Evolutionary conservation across 2,797 vertebrate species (phyloP).

Genomic region (Sebastes miniatus): DNA sequence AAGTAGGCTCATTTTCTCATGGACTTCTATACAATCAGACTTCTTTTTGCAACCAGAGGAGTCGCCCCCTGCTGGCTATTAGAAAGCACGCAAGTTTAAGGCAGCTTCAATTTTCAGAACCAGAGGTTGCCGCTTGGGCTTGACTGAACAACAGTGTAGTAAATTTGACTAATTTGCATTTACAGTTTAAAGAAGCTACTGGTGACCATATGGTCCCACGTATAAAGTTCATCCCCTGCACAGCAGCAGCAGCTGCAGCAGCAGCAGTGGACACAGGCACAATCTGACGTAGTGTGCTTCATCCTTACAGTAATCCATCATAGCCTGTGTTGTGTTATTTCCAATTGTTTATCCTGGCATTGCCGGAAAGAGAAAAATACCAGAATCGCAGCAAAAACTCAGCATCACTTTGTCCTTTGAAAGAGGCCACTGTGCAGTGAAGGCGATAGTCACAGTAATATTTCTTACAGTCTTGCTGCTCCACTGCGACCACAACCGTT

Average conservation of each 20-base stretch:
- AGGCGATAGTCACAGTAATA: slow-evolving; percentile 44
- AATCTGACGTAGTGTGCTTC: slow-evolving; percentile 59
- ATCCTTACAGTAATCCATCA: slow-evolving; percentile 77
- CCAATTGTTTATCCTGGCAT: slow-evolving; percentile 76
- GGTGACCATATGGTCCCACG: background rate
- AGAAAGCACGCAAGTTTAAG: too few species aligned
- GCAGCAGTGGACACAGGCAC: slow-evolving; percentile 38
- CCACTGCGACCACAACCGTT: slow-evolving; percentile 11
- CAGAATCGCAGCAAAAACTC: slow-evolving; percentile 71
- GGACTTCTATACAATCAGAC: too few species aligned
- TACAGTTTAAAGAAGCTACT: slow-evolving; percentile 10
- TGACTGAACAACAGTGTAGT: background rate
- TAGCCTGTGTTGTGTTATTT: slow-evolving; percentile 63
- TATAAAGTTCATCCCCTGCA: slow-evolving; percentile 2
- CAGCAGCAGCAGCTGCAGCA: slow-evolving; percentile 25
- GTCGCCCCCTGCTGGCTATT: too few species aligned
- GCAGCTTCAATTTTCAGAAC: too few species aligned
- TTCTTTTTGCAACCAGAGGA: too few species aligned
- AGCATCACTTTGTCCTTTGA: slow-evolving; percentile 73
- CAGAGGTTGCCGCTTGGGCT: too few species aligned
- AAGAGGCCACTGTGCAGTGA: slow-evolving; percentile 53
- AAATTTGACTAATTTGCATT: background rate
- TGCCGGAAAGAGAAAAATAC: slow-evolving; percentile 67
- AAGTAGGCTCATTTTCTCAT: too few species aligned
- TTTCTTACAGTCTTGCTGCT: slow-evolving; percentile 43